Base-by-base conservation (phyloP, 2,888 invertebrate species). In the Athrips mouffetella region DNA sequence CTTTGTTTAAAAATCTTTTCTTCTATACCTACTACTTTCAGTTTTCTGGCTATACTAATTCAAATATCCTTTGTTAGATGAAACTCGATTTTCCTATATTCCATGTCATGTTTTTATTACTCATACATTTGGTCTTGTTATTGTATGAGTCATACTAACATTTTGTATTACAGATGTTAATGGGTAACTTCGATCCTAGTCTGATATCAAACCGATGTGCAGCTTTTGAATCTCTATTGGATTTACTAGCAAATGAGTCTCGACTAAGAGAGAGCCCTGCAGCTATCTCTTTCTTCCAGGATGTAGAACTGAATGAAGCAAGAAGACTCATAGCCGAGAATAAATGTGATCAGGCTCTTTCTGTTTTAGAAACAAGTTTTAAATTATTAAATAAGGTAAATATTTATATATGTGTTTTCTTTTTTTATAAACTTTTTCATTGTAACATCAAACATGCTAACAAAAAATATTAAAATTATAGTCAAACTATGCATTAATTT, bases 141-240 rank as follows among this genome's bases (percentile, higher is more conserved):
- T n/a, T n/a, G n/a, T n/a, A n/a, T n/a, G n/a, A n/a, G n/a, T n/a
- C n/a, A 25, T 25, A 7, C 27, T 13, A n/a, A n/a, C n/a, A n/a
- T n/a, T n/a, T n/a, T n/a, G n/a, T n/a, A 58, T 81, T 82, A 49
- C 80, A 89, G 89, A 90, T 90, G 52, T 66, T 93, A 3, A 76
- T 92, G 57, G 93, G 94, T 1, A 94, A 94, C 69, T 94, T 94
- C 66, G 92, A 92, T 45, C 89, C 91, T 10, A 91, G 89, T 57
- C 73, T 93, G 42, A 93, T 94, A 63, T 89, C 90, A 2, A 84
- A 89, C 30, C 83, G 94, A 58, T 91, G 92, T 70, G 76, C 83
- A 0, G 91, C 91, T 13, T 94, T 94, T 79, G 92, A 93, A 68
- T 75, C 80, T 44, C 76, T 94, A 25, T 66, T 94, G 23, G 85